A percentile compares a stretch with the other conserved stretches of the same genome.
These are phyloP conservation scores for Pycnomerus fuliginosus DNA, from an alignment of 2,888 invertebrate species.

Conservation along the genomic window DNA sequence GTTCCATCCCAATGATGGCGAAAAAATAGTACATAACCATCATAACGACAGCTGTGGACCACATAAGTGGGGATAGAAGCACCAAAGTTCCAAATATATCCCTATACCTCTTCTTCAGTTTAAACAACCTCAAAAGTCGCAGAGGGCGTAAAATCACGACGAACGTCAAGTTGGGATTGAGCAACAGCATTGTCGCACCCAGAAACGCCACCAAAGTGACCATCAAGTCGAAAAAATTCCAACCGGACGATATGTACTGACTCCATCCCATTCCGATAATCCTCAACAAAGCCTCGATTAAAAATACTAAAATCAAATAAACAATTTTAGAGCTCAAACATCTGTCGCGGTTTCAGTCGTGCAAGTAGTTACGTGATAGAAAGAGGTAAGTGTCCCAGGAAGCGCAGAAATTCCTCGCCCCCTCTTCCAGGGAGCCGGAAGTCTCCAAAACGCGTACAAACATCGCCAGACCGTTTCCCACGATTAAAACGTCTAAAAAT, in stretches of 20 bases:
- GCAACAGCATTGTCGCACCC: slow-evolving; percentile 65
- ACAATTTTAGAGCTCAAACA: background rate
- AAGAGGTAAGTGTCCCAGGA: slow-evolving; percentile 78
- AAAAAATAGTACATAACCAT: slow-evolving; percentile 85
- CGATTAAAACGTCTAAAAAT: slow-evolving; percentile 67
- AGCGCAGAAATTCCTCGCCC: slow-evolving; percentile 66
- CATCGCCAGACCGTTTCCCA: slow-evolving; percentile 75
- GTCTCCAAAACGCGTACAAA: slow-evolving; percentile 67
- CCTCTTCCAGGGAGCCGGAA: slow-evolving; percentile 60
- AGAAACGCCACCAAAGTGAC: slow-evolving; percentile 67
- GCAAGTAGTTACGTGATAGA: slow-evolving; percentile 60
- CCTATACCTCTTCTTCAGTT: slow-evolving; percentile 67
- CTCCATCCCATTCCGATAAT: slow-evolving; percentile 70
- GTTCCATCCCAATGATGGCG: slow-evolving; percentile 87
- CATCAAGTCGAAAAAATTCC: slow-evolving; percentile 80
- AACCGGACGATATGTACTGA: slow-evolving; percentile 76
- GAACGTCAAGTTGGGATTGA: slow-evolving; percentile 68
- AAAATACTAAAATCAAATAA: slow-evolving; percentile 69
- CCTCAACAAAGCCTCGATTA: slow-evolving; percentile 70
- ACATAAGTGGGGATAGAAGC: slow-evolving; percentile 73
- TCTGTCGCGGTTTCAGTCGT: background rate
- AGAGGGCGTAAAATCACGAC: slow-evolving; percentile 73
- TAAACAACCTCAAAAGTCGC: slow-evolving; percentile 68
- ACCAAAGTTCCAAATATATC: slow-evolving; percentile 43
- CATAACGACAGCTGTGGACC: slow-evolving; percentile 81